These are phyloP conservation scores for Nomada goodeniana DNA, from an alignment of 2,888 invertebrate species.

Conservation along the genomic window DNA sequence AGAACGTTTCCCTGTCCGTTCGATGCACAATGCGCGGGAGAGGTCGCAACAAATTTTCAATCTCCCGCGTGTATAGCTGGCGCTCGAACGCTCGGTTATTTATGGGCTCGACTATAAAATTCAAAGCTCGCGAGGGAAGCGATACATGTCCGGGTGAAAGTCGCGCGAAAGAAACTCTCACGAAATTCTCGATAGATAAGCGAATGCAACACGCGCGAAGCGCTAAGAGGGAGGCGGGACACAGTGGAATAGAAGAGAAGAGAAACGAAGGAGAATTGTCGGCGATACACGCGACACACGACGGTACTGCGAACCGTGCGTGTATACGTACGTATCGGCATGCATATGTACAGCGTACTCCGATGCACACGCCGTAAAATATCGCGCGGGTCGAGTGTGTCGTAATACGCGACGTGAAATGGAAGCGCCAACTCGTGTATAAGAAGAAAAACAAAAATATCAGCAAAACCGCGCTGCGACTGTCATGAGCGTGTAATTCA, in stretches of 20 bases:
- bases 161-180: slow-evolving; percentile 49
- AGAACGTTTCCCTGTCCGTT: background rate
- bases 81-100: slow-evolving; percentile 19
- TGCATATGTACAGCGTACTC: background rate
- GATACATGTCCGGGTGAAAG: slow-evolving; percentile 48
- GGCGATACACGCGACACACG: slow-evolving; percentile 30
- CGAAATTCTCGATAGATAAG: slow-evolving; percentile 62
- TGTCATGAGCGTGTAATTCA: slow-evolving; percentile 62
- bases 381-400: slow-evolving; percentile 55
- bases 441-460: slow-evolving; percentile 55
- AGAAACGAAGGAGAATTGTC: slow-evolving; percentile 19
- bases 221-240: background rate
- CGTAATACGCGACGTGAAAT: slow-evolving; percentile 59
- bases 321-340: background rate
- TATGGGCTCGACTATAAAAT: slow-evolving; percentile 35
- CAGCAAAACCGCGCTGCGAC: slow-evolving; percentile 40
- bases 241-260: background rate
- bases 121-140: slow-evolving; percentile 33
- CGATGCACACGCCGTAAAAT: slow-evolving; percentile 52
- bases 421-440: slow-evolving; percentile 54
- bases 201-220: background rate
- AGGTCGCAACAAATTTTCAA: slow-evolving; percentile 15
- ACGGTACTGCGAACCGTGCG: slow-evolving; percentile 49
- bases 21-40: background rate
- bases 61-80: slow-evolving; percentile 7